phyloP scores from a whole-genome alignment of 2,113 vertebrate species.

The Carassius auratus region DNA sequence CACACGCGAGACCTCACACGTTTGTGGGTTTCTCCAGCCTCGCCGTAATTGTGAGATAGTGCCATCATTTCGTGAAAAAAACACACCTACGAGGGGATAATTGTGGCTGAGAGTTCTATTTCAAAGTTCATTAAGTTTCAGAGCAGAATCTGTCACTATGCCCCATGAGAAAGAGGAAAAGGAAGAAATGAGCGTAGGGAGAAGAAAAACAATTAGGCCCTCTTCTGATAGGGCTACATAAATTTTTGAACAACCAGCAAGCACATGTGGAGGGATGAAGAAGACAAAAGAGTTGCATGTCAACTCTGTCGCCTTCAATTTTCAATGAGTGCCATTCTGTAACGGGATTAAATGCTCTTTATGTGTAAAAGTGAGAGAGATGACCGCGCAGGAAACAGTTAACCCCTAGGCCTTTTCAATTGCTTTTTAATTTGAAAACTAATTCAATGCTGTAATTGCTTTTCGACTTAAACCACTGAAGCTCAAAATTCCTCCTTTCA shows the following conservation, averaged over 20 bases:
- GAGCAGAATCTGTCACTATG: conserved; percentile 72
- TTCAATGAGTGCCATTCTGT: conserved; percentile 50
- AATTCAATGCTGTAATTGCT: conserved; percentile 88
- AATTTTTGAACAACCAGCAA: conserved; percentile 65
- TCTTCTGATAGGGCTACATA: conserved; percentile 50
- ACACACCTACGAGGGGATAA: conserved; percentile 67
- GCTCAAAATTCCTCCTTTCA: conserved; percentile 87
- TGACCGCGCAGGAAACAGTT: conserved; percentile 79
- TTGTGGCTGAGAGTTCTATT: conserved; percentile 72
- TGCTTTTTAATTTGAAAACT: conserved; percentile 87
- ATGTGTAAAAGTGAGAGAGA: conserved; percentile 61
- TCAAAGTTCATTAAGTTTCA: conserved; percentile 79
- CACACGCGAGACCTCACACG: neutral
- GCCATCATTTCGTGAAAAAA: conserved; percentile 70
- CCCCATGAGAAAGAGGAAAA: conserved; percentile 58
- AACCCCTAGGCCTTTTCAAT: conserved; percentile 83
- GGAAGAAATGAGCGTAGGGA: conserved; percentile 38
- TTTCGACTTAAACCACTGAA: conserved; percentile 85
- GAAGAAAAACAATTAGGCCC: conserved; percentile 60
- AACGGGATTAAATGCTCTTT: conserved; percentile 57
- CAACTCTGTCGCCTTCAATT: conserved; percentile 55
- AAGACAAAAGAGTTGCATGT: conserved; percentile 57
- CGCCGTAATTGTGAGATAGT: conserved; percentile 67
- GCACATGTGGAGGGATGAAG: conserved; percentile 10
- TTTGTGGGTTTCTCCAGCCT: conserved; percentile 59